phyloP scores from a whole-genome alignment of 2,888 invertebrate genomes.

The Laothoe populi region DNA sequence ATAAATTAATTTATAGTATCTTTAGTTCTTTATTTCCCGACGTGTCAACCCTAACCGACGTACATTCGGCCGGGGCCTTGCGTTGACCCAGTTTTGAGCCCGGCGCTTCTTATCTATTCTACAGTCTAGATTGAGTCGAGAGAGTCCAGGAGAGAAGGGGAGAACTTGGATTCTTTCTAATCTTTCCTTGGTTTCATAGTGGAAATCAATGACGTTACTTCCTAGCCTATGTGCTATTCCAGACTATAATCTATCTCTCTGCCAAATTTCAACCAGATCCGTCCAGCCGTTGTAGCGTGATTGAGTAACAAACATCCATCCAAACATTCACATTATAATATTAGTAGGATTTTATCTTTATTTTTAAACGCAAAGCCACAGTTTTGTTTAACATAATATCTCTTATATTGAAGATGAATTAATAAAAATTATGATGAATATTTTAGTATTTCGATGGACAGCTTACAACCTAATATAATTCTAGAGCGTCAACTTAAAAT shows the following conservation, averaged over 20 bases:
- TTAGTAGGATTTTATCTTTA: too few species aligned
- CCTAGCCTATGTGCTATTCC: too few species aligned
- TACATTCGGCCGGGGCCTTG: conserved; percentile 44
- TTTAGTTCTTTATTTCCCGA: conserved; percentile 1
- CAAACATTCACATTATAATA: too few species aligned
- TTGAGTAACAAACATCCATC: too few species aligned
- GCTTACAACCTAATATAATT: not conserved
- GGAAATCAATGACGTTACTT: conserved; percentile 31
- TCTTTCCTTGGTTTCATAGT: conserved; percentile 34
- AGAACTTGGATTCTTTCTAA: conserved; percentile 37
- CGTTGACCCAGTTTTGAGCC: conserved; percentile 49
- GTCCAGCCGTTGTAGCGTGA: too few species aligned
- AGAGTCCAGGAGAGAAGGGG: conserved; percentile 33
- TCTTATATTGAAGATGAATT: not conserved
- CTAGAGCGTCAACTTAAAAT: conserved; percentile 9
- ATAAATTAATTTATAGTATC: not conserved
- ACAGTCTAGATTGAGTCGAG: conserved; percentile 32
- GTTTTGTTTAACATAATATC: not conserved
- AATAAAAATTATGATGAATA: not conserved
- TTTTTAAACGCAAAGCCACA: not conserved
- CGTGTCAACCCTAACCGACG: conserved; percentile 31
- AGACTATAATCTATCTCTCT: too few species aligned
- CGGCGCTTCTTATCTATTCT: conserved; percentile 44
- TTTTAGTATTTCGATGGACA: conserved; percentile 5
- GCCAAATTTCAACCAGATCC: too few species aligned